These are phyloP conservation scores for Tetragonula carbonaria DNA, from an alignment of 2,888 invertebrate genomes.

Conservation along the genomic window DNA sequence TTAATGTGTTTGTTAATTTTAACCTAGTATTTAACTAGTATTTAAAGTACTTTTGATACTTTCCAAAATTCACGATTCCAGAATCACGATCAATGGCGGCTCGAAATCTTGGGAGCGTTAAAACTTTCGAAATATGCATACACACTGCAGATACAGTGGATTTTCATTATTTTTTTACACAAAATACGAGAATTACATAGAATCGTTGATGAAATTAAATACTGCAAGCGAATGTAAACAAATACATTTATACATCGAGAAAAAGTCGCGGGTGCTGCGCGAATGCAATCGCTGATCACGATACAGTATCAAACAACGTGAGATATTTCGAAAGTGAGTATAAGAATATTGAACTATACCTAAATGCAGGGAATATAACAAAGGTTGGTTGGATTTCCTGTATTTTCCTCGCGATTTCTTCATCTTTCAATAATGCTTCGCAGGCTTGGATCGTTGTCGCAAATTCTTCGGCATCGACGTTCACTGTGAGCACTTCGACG, in stretches of 20 bases:
- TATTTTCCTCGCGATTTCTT: slow-evolving; percentile 70
- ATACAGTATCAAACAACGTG: too few species aligned
- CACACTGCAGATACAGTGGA: too few species aligned
- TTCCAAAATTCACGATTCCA: neutral
- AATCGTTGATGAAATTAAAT: too few species aligned
- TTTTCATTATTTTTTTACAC: too few species aligned
- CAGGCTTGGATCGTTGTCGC: slow-evolving; percentile 74
- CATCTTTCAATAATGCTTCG: slow-evolving; percentile 72
- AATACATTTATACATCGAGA: too few species aligned
- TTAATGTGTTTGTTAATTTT: neutral
- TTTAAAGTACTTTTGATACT: neutral
- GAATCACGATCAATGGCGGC: neutral
- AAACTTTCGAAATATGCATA: too few species aligned
- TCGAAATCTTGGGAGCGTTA: too few species aligned
- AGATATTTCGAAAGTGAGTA: neutral
- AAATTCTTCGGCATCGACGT: slow-evolving; percentile 57
- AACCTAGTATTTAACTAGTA: neutral
- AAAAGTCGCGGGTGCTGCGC: too few species aligned
- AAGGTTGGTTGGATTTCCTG: slow-evolving; percentile 79
- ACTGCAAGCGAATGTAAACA: too few species aligned
- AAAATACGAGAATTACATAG: too few species aligned
- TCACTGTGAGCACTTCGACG: slow-evolving; percentile 75
- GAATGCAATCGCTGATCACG: too few species aligned
- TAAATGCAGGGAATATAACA: slow-evolving; percentile 79
- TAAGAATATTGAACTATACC: slow-evolving; percentile 67